Evolutionary conservation across 2,113 vertebrate species (phyloP).

Genomic region (Phodopus roborovskii): DNA sequence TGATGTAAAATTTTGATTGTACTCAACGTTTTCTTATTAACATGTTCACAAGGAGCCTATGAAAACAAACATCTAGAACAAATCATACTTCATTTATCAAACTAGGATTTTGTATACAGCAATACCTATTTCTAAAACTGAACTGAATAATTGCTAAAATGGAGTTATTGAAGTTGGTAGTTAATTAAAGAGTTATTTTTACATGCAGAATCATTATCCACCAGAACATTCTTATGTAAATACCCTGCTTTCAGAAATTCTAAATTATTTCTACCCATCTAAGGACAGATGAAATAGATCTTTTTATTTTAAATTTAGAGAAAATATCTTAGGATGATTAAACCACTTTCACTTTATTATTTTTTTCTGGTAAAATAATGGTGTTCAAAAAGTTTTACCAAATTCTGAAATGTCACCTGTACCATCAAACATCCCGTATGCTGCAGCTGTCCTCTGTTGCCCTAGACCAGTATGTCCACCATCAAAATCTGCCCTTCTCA

Average conservation of each 20-base stretch:
- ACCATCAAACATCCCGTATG: background rate
- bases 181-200: background rate
- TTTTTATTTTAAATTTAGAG: constrained; percentile 52
- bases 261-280: background rate
- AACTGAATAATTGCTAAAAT: background rate
- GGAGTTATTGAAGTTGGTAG: background rate
- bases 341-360: background rate
- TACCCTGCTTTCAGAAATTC: background rate
- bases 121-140: background rate
- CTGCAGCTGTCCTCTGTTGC: background rate
- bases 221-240: background rate
- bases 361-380: background rate
- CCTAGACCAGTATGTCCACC: background rate
- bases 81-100: background rate
- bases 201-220: background rate
- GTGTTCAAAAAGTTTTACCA: background rate
- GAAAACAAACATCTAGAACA: background rate
- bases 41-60: background rate
- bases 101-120: background rate
- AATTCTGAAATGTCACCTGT: background rate
- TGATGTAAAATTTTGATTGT: background rate
- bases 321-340: background rate
- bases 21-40: background rate
- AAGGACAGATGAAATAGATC: background rate
- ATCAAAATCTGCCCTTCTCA: background rate